Conservation (phyloP, 2,113 vertebrate genomes). For the Romanogobio albipinnatus region DNA sequence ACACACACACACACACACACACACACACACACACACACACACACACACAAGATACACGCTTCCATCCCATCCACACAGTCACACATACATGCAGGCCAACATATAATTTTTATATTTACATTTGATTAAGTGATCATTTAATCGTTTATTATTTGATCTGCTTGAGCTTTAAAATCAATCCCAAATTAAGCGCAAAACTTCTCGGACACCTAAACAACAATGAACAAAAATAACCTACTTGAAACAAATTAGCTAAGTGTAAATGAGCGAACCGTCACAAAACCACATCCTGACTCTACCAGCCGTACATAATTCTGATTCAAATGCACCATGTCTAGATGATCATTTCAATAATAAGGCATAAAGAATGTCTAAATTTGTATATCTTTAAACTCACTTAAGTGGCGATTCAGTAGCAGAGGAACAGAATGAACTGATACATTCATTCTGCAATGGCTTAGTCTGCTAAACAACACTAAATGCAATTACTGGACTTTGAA, state of each 20-base stretch:
- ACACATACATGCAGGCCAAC: background rate
- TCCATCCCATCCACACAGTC: background rate
- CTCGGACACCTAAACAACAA: background rate
- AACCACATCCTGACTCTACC: conserved; percentile 7
- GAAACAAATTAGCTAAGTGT: background rate
- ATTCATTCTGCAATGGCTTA: background rate
- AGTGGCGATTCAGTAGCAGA: background rate
- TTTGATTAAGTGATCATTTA: conserved; percentile 50
- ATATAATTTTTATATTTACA: conserved; percentile 51
- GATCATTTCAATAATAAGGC: background rate
- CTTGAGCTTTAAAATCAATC: conserved; percentile 22
- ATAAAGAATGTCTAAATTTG: background rate
- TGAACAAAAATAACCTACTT: background rate
- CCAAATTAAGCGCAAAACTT: background rate
- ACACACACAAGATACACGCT: background rate
- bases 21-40: conserved; percentile 21
- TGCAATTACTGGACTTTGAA: too few relatives aligned
- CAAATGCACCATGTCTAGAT: background rate
- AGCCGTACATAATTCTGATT: background rate
- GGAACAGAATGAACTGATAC: background rate
- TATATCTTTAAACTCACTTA: conserved; percentile 4
- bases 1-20: conserved; percentile 30
- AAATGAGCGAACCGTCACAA: background rate
- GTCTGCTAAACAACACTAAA: conserved; percentile 1
- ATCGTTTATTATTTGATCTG: conserved; percentile 38